Conservation (phyloP, 2,113 vertebrate genomes). For the Myocastor coypus region DNA sequence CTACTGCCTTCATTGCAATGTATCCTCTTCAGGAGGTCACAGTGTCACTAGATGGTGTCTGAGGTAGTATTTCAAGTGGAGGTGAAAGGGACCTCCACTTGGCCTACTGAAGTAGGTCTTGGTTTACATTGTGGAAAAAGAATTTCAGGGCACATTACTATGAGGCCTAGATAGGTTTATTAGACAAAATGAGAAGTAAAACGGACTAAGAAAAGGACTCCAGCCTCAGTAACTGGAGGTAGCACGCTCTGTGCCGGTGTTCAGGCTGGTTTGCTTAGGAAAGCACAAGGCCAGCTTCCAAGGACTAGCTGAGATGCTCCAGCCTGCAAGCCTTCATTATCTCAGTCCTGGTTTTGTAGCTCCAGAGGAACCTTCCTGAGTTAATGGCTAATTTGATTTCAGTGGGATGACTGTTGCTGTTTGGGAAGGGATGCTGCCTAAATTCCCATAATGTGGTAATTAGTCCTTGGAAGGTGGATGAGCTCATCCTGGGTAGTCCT, state of each 20-base stretch:
- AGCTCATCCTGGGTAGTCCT: not conserved
- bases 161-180: not conserved
- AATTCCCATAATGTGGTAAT: not conserved
- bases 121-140: not conserved
- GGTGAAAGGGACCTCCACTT: not conserved
- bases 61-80: not conserved
- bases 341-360: not conserved
- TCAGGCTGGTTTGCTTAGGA: not conserved
- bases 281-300: not conserved
- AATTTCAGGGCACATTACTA: not conserved
- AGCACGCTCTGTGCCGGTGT: not conserved
- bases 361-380: not conserved
- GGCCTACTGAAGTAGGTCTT: not conserved
- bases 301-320: not conserved
- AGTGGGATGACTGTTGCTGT: not conserved
- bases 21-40: constrained; percentile 12
- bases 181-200: not conserved
- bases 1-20: not conserved
- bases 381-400: not conserved
- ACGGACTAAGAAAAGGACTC: not conserved
- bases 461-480: not conserved
- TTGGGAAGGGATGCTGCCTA: not conserved
- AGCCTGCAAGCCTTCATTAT: not conserved
- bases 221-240: not conserved
- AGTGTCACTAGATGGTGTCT: not conserved